These are phyloP conservation scores for Leuciscus idus DNA, from an alignment of 2,113 vertebrate species.

Conservation along the genomic window DNA sequence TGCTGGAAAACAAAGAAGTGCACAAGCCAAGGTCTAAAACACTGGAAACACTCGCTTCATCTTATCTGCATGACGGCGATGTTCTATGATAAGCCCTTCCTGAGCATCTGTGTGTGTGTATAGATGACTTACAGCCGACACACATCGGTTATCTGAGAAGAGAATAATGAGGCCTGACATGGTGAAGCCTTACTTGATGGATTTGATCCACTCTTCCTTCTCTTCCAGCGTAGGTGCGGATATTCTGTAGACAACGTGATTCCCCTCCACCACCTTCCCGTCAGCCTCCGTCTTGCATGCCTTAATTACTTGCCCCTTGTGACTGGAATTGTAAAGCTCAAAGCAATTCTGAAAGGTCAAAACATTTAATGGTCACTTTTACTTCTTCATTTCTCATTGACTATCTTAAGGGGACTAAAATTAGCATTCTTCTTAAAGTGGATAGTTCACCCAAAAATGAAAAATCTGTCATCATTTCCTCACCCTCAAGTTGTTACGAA, in stretches of 20 bases:
- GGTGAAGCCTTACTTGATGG: constrained; percentile 86
- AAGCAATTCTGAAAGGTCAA: constrained; percentile 87
- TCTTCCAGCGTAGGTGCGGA: constrained; percentile 95
- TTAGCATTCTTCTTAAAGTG: background rate
- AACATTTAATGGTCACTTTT: background rate
- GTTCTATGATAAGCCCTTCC: background rate
- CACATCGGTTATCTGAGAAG: constrained; percentile 6
- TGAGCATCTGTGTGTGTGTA: background rate
- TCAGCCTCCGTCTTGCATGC: constrained; percentile 98
- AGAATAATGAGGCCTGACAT: constrained; percentile 28
- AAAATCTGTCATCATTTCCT: too few relatives aligned
- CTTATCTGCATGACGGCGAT: background rate
- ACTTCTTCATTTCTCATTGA: background rate
- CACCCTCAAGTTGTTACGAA: too few relatives aligned
- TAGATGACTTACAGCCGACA: constrained; percentile 22
- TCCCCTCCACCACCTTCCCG: constrained; percentile 95
- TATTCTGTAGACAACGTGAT: constrained; percentile 98
- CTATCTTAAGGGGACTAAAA: background rate
- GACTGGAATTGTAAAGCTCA: constrained; percentile 94
- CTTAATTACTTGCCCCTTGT: constrained; percentile 98
- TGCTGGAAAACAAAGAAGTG: background rate
- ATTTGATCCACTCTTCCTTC: constrained; percentile 99
- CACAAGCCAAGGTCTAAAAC: constrained; percentile 19
- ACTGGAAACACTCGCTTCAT: background rate
- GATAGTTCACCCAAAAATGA: too few relatives aligned